Evolutionary conservation across 2,888 invertebrate species (phyloP).

Genomic region (Blomia tropicalis): DNA sequence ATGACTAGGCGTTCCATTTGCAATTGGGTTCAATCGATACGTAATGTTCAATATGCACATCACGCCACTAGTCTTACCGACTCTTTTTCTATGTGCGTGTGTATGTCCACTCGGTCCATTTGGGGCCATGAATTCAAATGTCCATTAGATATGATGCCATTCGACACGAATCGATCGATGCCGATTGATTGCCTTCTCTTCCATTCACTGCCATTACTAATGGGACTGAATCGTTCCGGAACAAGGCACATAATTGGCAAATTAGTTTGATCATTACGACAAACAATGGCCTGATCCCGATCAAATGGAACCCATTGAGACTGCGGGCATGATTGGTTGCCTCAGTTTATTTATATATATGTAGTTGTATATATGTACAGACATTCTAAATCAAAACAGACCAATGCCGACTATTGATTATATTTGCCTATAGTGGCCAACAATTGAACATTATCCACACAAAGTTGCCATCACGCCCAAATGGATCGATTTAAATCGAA

Average conservation of each 20-base stretch:
- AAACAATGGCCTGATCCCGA: slow-evolving; percentile 10
- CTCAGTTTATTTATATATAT: not conserved
- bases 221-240: not conserved
- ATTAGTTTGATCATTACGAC: slow-evolving; percentile 9
- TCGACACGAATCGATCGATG: not conserved
- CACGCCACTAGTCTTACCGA: not conserved
- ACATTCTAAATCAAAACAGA: slow-evolving; percentile 4
- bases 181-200: not conserved
- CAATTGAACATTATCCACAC: no score
- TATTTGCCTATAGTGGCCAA: no score
- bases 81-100: no score
- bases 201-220: slow-evolving; percentile 2
- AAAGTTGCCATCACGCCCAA: no score
- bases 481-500: no score
- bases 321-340: no score
- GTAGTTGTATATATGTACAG: no score
- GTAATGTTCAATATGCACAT: slow-evolving; percentile 6
- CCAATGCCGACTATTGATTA: slow-evolving; percentile 6
- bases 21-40: not conserved
- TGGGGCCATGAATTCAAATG: slow-evolving; percentile 5
- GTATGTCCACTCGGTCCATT: slow-evolving; percentile 5
- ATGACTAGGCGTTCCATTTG: no score
- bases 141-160: slow-evolving; percentile 12
- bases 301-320: not conserved
- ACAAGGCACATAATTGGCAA: slow-evolving; percentile 12